Evolutionary conservation across 2,797 vertebrate species (phyloP).

Genomic region (Tolypeutes matacus): DNA sequence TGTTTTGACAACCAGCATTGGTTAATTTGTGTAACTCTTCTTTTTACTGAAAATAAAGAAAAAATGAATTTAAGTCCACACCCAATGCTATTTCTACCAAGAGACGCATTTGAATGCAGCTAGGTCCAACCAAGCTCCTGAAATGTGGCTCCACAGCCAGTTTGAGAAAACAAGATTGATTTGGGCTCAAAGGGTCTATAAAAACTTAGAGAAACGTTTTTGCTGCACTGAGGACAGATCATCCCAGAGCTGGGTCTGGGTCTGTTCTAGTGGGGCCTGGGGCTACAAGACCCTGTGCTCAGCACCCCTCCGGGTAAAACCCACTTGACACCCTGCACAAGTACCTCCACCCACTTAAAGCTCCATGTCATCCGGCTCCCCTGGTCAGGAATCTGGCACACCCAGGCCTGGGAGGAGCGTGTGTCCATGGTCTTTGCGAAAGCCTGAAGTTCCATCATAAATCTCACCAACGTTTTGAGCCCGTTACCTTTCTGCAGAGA

Average conservation of each 20-base stretch:
- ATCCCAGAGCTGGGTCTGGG: background rate
- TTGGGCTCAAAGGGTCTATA: background rate
- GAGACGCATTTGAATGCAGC: background rate
- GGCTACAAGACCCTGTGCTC: background rate
- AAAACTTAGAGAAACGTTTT: background rate
- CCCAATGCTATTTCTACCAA: background rate
- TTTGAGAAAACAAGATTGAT: background rate
- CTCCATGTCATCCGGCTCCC: background rate
- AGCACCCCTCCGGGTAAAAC: background rate
- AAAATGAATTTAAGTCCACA: background rate
- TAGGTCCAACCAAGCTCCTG: background rate
- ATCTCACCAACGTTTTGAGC: background rate
- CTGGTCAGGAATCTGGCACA: background rate
- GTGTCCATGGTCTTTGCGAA: background rate
- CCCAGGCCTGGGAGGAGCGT: background rate
- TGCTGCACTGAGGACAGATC: background rate
- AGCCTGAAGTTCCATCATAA: background rate
- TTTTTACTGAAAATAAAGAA: background rate
- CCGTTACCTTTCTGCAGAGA: background rate
- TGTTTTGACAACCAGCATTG: background rate
- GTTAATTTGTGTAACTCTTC: background rate
- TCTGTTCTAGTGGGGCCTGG: background rate
- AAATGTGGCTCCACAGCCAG: background rate
- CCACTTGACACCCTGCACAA: background rate
- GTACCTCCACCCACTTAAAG: too few species aligned